Evolutionary conservation across 2,797 vertebrate genomes (phyloP).

Genomic region (Myotis pilosus): DNA sequence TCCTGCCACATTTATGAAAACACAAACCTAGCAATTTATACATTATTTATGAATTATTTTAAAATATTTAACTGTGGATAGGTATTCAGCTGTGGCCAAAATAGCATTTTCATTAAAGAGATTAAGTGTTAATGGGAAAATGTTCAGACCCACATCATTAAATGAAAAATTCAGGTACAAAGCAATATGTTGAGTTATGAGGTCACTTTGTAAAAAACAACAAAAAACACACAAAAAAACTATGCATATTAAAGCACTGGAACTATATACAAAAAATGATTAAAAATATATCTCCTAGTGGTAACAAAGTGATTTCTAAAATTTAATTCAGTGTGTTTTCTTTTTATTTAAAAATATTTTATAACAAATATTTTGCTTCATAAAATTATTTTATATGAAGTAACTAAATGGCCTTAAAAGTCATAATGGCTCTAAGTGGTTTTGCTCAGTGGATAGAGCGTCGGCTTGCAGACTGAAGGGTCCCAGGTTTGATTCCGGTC

Average conservation of each 20-base stretch:
- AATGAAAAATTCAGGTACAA: constrained; percentile 51
- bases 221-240: neutral
- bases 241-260: constrained; percentile 8
- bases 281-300: neutral
- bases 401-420: neutral
- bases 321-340: neutral
- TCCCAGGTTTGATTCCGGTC: too few relatives aligned
- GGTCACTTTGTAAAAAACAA: neutral
- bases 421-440: neutral
- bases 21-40: constrained; percentile 35
- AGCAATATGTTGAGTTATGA: constrained; percentile 40
- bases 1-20: neutral
- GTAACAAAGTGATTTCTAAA: neutral
- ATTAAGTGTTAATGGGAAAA: constrained; percentile 61
- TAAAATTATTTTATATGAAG: constrained; percentile 6
- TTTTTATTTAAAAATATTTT: neutral
- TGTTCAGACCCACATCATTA: neutral
- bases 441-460: too few relatives aligned
- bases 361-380: neutral
- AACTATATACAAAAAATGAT: constrained; percentile 15
- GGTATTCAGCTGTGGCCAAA: constrained; percentile 23
- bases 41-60: constrained; percentile 55
- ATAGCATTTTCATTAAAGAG: constrained; percentile 65
- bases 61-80: constrained; percentile 54
- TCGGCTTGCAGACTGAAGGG: too few relatives aligned